Evolutionary conservation across 2,888 invertebrate species (phyloP), one percentile per base, ranked within the genome.

Genomic region (Colostygia pectinataria): DNA sequence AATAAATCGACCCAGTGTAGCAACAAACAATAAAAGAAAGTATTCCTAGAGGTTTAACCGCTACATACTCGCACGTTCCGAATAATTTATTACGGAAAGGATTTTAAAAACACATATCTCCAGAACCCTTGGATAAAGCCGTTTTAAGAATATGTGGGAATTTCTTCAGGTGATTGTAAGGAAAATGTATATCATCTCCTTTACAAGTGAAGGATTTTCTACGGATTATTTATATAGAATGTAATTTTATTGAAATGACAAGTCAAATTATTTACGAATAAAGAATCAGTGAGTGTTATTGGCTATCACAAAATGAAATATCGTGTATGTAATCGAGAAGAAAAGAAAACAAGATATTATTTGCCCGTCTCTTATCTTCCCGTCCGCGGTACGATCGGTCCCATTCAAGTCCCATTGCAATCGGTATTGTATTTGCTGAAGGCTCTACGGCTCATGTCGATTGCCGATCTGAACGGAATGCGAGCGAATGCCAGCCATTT

Each of bases 21-120:
- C 50, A 57, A 51, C 55, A 58, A 57, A 62, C 55, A 57, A 69
- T 68, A 67, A 71, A 74, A 76, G 71, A 78, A 78, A 72, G 75
- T 71, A 68, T 71, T 68, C 71, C 73, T 73, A 69, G 71, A 74
- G 75, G 76, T 79, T 75, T 74, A 75, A 62, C 74, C 68, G 74
- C 68, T 68, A 68, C 66, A 71, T 68, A 56, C 56, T 56, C 60
- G 58, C 44, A 71, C 74, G 67, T 68, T 74, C 63, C 59, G 78
- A 83, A 86, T 85, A 86, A 86, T 87, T 86, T 87, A 87, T 85
- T 77, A 81, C 78, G 68, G 62, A 77, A 83, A 82, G 85, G 83
- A 84, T 82, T 86, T 85, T 81, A 79, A 82, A 84, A 86, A 83
- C 83, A 82, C 80, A 80, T 79, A 81, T 80, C 74, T 73, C 68